Evolutionary conservation across 64 coral and sea anemone genomes (phyloP).

Genomic region (Pocillopora damicornis): DNA sequence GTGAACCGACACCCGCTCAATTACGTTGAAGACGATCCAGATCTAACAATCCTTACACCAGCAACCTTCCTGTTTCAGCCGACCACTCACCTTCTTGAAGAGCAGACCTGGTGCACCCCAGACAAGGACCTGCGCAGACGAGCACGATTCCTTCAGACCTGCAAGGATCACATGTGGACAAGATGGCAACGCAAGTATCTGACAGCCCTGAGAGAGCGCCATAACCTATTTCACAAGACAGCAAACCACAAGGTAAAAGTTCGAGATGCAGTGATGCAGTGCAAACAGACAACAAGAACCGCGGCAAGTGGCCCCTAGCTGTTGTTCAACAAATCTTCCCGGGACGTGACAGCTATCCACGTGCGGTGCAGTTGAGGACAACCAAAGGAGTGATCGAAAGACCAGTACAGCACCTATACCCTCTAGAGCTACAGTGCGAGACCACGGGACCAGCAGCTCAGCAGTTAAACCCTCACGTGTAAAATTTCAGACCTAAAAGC

Average conservation of each 20-base stretch:
- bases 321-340: constrained; percentile 36
- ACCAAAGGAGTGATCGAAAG: constrained; percentile 42
- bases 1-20: not conserved
- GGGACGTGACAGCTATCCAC: constrained; percentile 42
- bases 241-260: constrained; percentile 6
- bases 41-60: constrained; percentile 5
- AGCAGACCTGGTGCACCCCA: not conserved
- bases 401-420: constrained; percentile 52
- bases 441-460: not conserved
- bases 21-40: not conserved
- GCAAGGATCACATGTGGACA: not conserved
- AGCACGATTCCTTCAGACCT: not conserved
- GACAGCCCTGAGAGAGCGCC: not conserved
- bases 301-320: constrained; percentile 43
- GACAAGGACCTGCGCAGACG: not conserved
- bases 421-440: constrained; percentile 39
- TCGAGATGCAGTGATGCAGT: constrained; percentile 32
- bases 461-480: constrained; percentile 22
- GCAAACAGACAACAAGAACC: constrained; percentile 37
- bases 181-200: constrained; percentile 2
- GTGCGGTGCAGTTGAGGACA: constrained; percentile 27
- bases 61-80: not conserved
- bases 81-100: not conserved
- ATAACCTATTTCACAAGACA: not conserved
- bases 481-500: constrained; percentile 33